phyloP scores from a whole-genome alignment of 2,797 vertebrate species.

The Eulemur coronatus region DNA sequence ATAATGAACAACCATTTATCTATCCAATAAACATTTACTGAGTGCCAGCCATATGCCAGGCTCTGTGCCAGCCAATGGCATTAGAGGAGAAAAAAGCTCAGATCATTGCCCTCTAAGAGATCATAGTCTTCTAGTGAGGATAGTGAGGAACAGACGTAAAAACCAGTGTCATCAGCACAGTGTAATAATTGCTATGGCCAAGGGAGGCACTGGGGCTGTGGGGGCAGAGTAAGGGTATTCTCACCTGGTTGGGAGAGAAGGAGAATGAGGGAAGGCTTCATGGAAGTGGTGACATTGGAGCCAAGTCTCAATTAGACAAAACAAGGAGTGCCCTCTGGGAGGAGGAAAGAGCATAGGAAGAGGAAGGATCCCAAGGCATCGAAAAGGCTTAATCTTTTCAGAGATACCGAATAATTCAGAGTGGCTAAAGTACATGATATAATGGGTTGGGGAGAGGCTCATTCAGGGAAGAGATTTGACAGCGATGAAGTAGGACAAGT shows the following conservation, averaged over 20 bases:
- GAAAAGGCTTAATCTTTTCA: background rate
- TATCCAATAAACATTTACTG: slow-evolving; percentile 19
- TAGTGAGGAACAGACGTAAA: background rate
- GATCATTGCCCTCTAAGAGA: background rate
- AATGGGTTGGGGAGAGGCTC: background rate
- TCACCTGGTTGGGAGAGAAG: background rate
- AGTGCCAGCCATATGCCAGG: background rate
- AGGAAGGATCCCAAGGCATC: background rate
- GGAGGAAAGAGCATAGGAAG: background rate
- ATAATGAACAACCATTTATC: background rate
- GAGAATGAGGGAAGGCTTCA: background rate
- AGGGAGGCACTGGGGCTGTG: background rate
- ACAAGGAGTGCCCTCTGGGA: background rate
- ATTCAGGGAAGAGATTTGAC: background rate
- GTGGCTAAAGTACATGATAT: background rate
- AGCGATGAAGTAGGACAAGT: background rate
- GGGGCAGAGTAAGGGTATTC: background rate
- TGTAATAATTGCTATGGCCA: background rate
- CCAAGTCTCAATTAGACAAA: background rate
- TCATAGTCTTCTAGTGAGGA: background rate
- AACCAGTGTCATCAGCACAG: background rate
- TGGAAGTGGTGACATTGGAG: background rate
- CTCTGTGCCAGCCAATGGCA: background rate
- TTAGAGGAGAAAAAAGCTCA: background rate
- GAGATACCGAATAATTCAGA: background rate